Percentiles rank a stretch among this genome's conserved stretches.
Evolutionary conservation across 2,888 invertebrate genomes (phyloP).

Genomic region (Diloba caeruleocephala): DNA sequence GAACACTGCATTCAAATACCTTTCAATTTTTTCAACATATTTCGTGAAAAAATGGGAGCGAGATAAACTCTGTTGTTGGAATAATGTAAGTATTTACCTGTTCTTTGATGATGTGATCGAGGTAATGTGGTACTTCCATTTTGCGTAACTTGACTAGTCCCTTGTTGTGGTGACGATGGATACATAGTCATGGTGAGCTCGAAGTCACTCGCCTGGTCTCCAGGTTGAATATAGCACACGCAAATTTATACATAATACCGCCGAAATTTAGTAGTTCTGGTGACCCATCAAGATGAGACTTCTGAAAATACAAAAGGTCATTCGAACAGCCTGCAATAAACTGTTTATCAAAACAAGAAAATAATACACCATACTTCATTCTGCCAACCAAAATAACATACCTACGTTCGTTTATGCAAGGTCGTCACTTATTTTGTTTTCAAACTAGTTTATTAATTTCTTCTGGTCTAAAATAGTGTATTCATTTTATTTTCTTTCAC

Average conservation of each 20-base stretch:
- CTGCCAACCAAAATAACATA: conserved; percentile 76
- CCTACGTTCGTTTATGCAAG: conserved; percentile 73
- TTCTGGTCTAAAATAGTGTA: conserved; percentile 45
- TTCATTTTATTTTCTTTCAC: conserved; percentile 54
- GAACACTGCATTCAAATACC: no score
- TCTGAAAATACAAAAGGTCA: conserved; percentile 24
- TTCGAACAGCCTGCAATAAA: conserved; percentile 32
- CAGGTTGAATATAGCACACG: conserved; percentile 81
- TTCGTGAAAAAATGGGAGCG: background rate
- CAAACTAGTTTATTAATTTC: conserved; percentile 48
- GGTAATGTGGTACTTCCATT: conserved; percentile 86
- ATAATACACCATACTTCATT: conserved; percentile 64
- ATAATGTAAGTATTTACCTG: conserved; percentile 67
- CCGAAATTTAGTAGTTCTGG: conserved; percentile 57
- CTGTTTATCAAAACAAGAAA: conserved; percentile 54
- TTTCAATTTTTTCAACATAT: background rate
- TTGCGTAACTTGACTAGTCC: conserved; percentile 80
- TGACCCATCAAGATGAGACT: conserved; percentile 55
- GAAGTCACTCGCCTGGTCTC: conserved; percentile 75
- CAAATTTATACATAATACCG: conserved; percentile 83
- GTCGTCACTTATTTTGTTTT: conserved; percentile 68
- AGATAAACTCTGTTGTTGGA: conserved; percentile 17
- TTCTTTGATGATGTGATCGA: conserved; percentile 85
- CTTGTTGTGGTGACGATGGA: conserved; percentile 81
- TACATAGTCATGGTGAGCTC: conserved; percentile 81